phyloP scores from a whole-genome alignment of 1,140 invertebrate species.

The Mycetomoellerius zeteki region DNA sequence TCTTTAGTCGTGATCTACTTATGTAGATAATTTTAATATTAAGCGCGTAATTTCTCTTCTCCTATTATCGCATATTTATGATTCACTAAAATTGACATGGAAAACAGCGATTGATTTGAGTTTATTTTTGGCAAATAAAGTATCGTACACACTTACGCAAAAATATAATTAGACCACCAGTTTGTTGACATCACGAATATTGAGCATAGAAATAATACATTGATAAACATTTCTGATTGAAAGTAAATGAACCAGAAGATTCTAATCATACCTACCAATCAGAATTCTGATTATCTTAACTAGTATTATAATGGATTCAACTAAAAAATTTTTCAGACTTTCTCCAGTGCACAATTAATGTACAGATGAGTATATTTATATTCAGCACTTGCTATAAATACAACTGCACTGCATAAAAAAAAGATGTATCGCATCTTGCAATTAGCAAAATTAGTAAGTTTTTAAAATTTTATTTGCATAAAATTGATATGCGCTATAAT shows the following conservation, averaged over 20 bases:
- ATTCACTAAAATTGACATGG: neutral
- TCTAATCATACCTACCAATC: too few relatives aligned
- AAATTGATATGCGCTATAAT: neutral
- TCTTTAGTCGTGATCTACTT: neutral
- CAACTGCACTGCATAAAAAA: neutral
- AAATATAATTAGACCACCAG: neutral
- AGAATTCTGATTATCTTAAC: too few relatives aligned
- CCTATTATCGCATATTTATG: neutral
- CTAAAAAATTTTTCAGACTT: too few relatives aligned
- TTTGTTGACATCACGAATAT: neutral
- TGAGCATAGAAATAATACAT: neutral
- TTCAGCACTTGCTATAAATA: neutral
- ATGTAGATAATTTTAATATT: neutral
- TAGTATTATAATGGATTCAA: too few relatives aligned
- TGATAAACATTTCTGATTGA: too few relatives aligned
- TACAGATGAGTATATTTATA: neutral
- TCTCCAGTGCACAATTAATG: neutral
- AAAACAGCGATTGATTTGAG: neutral
- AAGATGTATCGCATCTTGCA: neutral
- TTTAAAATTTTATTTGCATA: neutral
- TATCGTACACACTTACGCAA: neutral
- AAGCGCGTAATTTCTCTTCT: neutral
- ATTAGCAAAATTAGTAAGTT: neutral
- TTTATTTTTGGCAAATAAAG: neutral
- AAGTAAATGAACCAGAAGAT: too few relatives aligned